These are phyloP conservation scores for Acrobasis suavella DNA, from an alignment of 2,888 invertebrate species.

Conservation along the genomic window DNA sequence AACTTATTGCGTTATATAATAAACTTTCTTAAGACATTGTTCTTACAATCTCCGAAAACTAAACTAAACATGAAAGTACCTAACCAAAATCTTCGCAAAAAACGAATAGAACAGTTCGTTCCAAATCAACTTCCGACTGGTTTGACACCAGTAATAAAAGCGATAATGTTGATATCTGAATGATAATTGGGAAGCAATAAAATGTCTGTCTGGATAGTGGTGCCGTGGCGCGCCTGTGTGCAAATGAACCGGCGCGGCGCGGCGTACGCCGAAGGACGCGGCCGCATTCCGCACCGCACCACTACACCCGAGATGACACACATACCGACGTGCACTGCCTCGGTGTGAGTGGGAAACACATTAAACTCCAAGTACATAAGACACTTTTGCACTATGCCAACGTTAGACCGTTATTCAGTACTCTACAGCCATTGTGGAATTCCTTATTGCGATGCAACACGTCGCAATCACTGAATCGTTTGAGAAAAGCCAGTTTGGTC, in stretches of 20 bases:
- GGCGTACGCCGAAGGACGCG: slow-evolving; percentile 78
- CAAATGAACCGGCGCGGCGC: slow-evolving; percentile 68
- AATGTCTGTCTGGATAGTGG: slow-evolving; percentile 52
- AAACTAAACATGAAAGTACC: neutral
- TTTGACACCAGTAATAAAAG: slow-evolving; percentile 34
- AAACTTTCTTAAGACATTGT: no score
- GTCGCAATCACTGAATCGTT: slow-evolving; percentile 56
- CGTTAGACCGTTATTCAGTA: slow-evolving; percentile 41
- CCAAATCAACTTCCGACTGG: slow-evolving; percentile 15
- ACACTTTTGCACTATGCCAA: slow-evolving; percentile 59
- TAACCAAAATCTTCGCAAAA: no score
- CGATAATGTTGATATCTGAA: slow-evolving; percentile 50
- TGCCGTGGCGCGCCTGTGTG: slow-evolving; percentile 65
- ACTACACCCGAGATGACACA: slow-evolving; percentile 69
- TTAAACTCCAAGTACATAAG: slow-evolving; percentile 61
- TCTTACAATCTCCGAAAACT: no score
- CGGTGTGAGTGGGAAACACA: slow-evolving; percentile 52
- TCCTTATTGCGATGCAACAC: slow-evolving; percentile 63
- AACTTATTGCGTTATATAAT: no score
- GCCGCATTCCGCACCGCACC: slow-evolving; percentile 76
- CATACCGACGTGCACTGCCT: slow-evolving; percentile 63
- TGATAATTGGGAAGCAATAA: slow-evolving; percentile 65
- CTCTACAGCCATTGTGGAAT: slow-evolving; percentile 62
- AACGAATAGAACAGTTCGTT: neutral
- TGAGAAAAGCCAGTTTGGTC: slow-evolving; percentile 34